Percentiles rank a stretch among this genome's conserved stretches.
Evolutionary conservation across 2,888 invertebrate species (phyloP).

Genomic region (Dinocampus coccinellae): DNA sequence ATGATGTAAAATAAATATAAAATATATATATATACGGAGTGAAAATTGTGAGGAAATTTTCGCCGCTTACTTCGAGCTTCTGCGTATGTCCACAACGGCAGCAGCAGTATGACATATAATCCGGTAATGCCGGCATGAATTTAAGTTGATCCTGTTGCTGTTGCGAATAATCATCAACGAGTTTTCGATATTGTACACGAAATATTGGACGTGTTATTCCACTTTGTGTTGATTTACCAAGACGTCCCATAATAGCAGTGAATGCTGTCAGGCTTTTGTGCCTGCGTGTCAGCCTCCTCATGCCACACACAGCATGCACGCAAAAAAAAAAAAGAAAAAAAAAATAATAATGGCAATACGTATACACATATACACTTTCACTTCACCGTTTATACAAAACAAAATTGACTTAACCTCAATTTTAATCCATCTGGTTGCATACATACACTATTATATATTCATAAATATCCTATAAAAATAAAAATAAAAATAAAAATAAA

Average conservation of each 20-base stretch:
- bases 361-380: neutral
- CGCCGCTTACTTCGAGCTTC: slow-evolving; percentile 72
- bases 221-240: slow-evolving; percentile 65
- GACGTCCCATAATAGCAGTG: slow-evolving; percentile 72
- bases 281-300: slow-evolving; percentile 67
- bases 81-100: slow-evolving; percentile 75
- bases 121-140: slow-evolving; percentile 72
- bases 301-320: slow-evolving; percentile 49
- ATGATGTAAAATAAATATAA: neutral
- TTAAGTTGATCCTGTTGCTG: slow-evolving; percentile 65
- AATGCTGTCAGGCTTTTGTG: slow-evolving; percentile 65
- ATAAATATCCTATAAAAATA: too few relatives aligned
- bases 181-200: slow-evolving; percentile 74
- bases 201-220: slow-evolving; percentile 70
- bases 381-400: neutral
- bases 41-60: neutral
- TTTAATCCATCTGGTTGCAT: neutral
- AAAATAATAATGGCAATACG: neutral
- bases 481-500: neutral
- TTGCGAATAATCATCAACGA: slow-evolving; percentile 72
- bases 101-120: slow-evolving; percentile 75
- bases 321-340: neutral
- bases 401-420: neutral
- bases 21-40: neutral
- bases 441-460: neutral